phyloP scores from a whole-genome alignment of 2,113 vertebrate genomes.

The Indri indri region DNA sequence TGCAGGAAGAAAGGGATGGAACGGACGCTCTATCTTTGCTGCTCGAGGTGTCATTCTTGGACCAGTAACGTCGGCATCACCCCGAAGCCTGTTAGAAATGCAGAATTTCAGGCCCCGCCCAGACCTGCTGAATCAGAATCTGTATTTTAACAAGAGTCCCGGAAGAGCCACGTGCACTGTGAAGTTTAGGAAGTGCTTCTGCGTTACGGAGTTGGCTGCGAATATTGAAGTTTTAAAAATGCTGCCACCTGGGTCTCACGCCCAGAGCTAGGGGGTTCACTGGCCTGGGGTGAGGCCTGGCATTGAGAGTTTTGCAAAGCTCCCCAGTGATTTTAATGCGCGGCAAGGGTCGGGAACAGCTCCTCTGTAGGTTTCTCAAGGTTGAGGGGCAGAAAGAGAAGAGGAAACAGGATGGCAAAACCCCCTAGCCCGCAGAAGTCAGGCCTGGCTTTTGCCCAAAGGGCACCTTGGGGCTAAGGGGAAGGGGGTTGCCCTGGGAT shows the following conservation, averaged over 20 bases:
- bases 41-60: background rate
- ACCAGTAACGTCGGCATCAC: background rate
- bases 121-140: background rate
- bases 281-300: background rate
- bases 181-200: background rate
- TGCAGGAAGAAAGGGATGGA: background rate
- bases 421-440: background rate
- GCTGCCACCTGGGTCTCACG: background rate
- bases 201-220: background rate
- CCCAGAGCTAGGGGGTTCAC: background rate
- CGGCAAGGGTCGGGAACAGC: accelerated
- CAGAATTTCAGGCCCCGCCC: background rate
- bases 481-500: background rate
- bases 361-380: background rate
- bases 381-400: background rate
- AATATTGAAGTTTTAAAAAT: background rate
- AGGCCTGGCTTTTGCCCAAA: background rate
- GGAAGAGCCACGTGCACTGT: background rate
- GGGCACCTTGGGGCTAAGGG: background rate
- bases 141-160: background rate
- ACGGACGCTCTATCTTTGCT: background rate
- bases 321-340: background rate
- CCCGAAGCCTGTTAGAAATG: background rate
- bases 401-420: background rate
- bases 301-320: background rate